Conservation (phyloP, 2,797 vertebrate genomes). For the Tiaroga cobitis region DNA sequence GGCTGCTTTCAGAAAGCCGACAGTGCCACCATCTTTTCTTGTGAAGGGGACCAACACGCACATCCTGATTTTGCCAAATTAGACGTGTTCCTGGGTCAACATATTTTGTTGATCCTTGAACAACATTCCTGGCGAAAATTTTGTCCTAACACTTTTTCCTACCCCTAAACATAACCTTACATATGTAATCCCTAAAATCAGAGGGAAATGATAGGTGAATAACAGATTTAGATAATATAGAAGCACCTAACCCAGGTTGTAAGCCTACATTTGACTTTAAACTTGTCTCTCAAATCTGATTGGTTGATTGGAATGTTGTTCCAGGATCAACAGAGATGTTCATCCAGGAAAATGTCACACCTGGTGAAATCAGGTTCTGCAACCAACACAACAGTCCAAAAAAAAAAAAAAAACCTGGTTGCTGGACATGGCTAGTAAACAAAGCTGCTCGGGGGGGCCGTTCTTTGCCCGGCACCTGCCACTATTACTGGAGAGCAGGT, state of each 20-base stretch:
- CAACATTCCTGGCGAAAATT: not conserved
- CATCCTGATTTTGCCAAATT: not conserved
- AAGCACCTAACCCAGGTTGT: not conserved
- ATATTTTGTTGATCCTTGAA: not conserved
- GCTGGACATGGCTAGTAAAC: conserved; percentile 71
- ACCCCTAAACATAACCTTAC: not conserved
- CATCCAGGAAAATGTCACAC: not conserved
- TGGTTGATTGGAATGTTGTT: not conserved
- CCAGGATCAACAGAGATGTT: not conserved
- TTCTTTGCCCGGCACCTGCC: conserved; percentile 60
- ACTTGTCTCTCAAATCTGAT: not conserved
- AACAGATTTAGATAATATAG: not conserved
- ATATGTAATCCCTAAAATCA: not conserved
- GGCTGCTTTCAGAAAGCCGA: not conserved
- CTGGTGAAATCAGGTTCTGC: not conserved
- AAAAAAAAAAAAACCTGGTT: conserved; percentile 32
- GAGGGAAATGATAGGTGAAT: not conserved
- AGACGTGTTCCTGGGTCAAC: not conserved
- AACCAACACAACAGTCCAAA: conserved; percentile 65
- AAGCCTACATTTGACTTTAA: not conserved
- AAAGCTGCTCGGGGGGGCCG: conserved; percentile 68
- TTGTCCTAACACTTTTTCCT: not conserved
- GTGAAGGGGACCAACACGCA: conserved; percentile 50
- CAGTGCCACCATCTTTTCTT: conserved; percentile 18
- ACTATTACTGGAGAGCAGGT: conserved; percentile 68